These are phyloP conservation scores for Aplysina aerophoba DNA, from an alignment of 37 sponge, comb jelly and placozoan species.

Conservation along the genomic window DNA sequence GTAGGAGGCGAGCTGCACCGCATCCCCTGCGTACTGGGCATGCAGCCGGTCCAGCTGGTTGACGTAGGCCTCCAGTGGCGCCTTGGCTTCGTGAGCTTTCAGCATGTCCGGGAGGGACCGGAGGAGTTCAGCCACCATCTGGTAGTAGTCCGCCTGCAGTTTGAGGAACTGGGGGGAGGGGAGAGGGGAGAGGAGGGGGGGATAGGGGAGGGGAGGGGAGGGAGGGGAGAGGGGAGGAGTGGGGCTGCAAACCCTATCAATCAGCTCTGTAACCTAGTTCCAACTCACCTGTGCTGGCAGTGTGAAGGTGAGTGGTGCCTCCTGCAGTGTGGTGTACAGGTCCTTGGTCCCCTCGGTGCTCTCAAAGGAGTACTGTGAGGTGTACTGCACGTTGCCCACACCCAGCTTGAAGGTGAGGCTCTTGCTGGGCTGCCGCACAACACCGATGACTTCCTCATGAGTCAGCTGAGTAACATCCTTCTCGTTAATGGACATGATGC, in stretches of 20 bases:
- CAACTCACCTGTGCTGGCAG: constrained; percentile 60
- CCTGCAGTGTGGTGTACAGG: constrained; percentile 21
- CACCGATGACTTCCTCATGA: constrained; percentile 42
- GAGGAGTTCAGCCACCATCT: background rate
- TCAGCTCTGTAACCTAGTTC: no score
- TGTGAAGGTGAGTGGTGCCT: constrained; percentile 57
- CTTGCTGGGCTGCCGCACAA: background rate
- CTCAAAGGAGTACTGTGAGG: constrained; percentile 53
- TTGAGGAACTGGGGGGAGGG: constrained; percentile 32
- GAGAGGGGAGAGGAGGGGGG: background rate
- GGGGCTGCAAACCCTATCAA: background rate
- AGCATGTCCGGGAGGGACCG: background rate
- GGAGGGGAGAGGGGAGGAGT: background rate
- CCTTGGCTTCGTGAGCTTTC: background rate
- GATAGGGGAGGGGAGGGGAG: no score
- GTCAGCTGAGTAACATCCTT: background rate
- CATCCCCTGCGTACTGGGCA: background rate
- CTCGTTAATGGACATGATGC: constrained; percentile 53
- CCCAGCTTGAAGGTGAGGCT: constrained; percentile 54
- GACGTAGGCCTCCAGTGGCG: background rate
- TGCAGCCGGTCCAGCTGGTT: background rate
- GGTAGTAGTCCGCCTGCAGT: constrained; percentile 16
- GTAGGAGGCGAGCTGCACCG: background rate
- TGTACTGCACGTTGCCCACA: constrained; percentile 27
- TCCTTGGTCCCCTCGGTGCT: constrained; percentile 25